These are phyloP conservation scores for Ashinkailepas kermadecensis DNA, from an alignment of 2,888 invertebrate genomes.

Conservation along the genomic window DNA sequence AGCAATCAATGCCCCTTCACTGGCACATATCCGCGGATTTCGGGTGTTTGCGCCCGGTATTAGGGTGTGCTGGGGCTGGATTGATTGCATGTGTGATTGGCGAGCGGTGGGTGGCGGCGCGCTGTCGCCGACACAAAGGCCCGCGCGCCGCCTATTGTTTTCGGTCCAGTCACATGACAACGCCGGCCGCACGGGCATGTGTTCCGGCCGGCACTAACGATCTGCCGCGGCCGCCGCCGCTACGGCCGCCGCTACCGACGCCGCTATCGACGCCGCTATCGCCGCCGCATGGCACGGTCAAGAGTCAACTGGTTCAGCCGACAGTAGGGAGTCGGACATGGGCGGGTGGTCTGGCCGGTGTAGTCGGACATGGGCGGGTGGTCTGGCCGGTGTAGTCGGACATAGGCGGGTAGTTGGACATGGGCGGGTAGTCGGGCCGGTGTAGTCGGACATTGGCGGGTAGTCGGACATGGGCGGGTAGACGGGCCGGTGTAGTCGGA, in stretches of 20 bases:
- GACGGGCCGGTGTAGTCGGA: no score
- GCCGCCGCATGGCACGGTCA: no score
- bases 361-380: no score
- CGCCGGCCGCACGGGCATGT: background rate
- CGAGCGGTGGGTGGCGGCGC: background rate
- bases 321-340: no score
- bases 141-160: background rate
- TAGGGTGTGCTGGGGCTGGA: background rate
- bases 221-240: background rate
- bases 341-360: no score
- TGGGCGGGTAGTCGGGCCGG: no score
- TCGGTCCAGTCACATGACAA: background rate
- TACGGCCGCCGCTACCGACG: background rate
- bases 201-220: background rate
- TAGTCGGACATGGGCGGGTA: no score
- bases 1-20: constrained; percentile 21
- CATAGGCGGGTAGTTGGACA: no score
- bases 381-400: no score
- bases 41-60: constrained; percentile 14
- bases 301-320: no score
- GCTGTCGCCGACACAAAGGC: background rate
- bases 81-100: constrained; percentile 1
- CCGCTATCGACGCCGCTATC: background rate
- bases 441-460: no score
- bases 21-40: constrained; percentile 19